A percentile compares a stretch with the other conserved stretches of the same genome.
Conservation (phyloP, 2,113 vertebrate species). For the Ammodramus savannarum region DNA sequence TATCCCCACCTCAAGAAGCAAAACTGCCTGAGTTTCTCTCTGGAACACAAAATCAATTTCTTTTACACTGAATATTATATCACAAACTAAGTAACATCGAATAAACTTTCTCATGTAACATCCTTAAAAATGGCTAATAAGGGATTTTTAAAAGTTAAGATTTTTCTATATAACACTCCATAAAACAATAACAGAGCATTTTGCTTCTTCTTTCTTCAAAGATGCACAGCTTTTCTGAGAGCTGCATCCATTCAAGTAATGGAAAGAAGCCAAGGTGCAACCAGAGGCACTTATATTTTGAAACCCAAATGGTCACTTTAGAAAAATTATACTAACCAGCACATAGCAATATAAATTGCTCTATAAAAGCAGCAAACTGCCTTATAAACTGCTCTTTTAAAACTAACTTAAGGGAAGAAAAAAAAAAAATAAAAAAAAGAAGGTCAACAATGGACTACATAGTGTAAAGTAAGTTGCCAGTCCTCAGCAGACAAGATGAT, state of each 20-base stretch:
- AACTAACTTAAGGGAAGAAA: background rate
- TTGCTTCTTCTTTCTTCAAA: conserved; percentile 20
- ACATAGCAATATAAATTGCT: conserved; percentile 15
- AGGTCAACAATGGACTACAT: background rate
- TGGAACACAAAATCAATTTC: background rate
- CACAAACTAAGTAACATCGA: background rate
- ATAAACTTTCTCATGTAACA: background rate
- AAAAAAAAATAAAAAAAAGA: no score
- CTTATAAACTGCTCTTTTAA: conserved; percentile 42
- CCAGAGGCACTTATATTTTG: background rate
- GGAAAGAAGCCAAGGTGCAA: conserved; percentile 44
- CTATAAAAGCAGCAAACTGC: conserved; percentile 43
- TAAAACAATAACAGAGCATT: conserved; percentile 20
- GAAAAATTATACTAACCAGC: conserved; percentile 52
- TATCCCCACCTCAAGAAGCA: background rate
- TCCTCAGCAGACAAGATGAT: background rate
- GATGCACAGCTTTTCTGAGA: background rate
- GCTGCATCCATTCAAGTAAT: conserved; percentile 21
- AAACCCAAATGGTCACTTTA: conserved; percentile 41
- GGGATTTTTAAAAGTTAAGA: background rate
- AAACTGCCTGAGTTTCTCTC: background rate
- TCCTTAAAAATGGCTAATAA: background rate
- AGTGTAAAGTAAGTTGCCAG: conserved; percentile 27
- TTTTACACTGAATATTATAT: background rate
- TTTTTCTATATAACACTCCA: background rate